phyloP scores from a whole-genome alignment of 2,888 invertebrate genomes.

The Sinelater perroti region DNA sequence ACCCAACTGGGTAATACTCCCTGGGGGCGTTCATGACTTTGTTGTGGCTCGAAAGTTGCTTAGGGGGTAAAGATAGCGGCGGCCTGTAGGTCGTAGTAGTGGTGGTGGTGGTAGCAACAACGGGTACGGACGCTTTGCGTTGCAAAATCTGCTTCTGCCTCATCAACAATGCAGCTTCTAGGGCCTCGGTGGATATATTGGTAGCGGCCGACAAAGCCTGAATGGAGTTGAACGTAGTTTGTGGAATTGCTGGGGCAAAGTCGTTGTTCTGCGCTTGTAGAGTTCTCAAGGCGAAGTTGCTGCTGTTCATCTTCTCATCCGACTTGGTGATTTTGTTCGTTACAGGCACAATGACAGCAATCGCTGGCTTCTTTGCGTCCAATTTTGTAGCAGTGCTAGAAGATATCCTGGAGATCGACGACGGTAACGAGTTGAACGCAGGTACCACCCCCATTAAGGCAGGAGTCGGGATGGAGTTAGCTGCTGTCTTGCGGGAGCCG shows the following conservation, averaged over 20 bases:
- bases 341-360: conserved; percentile 53
- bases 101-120: conserved; percentile 58
- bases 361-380: conserved; percentile 46
- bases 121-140: conserved; percentile 63
- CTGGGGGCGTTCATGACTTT: conserved; percentile 90
- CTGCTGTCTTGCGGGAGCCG: conserved; percentile 15
- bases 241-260: conserved; percentile 41
- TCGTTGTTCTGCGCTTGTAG: conserved; percentile 49
- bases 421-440: conserved; percentile 65
- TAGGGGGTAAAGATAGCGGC: conserved; percentile 59
- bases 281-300: conserved; percentile 52
- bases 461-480: conserved; percentile 54
- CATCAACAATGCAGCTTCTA: conserved; percentile 77
- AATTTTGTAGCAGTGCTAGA: conserved; percentile 48
- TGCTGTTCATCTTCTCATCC: conserved; percentile 51
- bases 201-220: conserved; percentile 66
- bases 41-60: conserved; percentile 53
- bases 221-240: conserved; percentile 50
- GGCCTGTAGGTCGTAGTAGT: conserved; percentile 62
- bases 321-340: conserved; percentile 40
- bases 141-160: conserved; percentile 75
- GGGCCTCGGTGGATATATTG: conserved; percentile 80
- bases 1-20: conserved; percentile 88
- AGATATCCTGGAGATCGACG: conserved; percentile 66
- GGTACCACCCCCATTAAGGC: conserved; percentile 62